Evolutionary conservation across 2,797 vertebrate genomes (phyloP).

Genomic region (Clarias pachynema): DNA sequence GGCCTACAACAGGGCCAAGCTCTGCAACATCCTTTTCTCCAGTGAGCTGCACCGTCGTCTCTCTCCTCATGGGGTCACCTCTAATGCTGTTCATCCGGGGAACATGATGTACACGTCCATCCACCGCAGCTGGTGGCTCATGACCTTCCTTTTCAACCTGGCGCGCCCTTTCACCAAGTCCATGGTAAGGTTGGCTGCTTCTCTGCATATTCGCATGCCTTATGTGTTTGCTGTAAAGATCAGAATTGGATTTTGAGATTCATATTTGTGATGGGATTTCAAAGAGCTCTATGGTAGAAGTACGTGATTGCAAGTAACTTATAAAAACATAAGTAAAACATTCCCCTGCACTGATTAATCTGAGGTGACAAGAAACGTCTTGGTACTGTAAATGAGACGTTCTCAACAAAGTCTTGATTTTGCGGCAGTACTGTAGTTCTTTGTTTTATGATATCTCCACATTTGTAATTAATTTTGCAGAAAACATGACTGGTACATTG

Average conservation of each 20-base stretch:
- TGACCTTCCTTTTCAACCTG: constrained; percentile 89
- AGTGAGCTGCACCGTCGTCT: constrained; percentile 90
- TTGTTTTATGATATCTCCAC: not conserved
- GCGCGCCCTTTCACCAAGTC: constrained; percentile 96
- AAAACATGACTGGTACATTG: not conserved
- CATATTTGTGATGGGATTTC: not conserved
- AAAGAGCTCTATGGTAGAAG: not conserved
- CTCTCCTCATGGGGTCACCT: constrained; percentile 83
- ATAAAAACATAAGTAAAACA: too few relatives aligned
- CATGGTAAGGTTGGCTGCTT: constrained; percentile 81
- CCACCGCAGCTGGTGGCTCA: constrained; percentile 92
- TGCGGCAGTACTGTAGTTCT: not conserved
- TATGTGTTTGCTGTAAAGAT: not conserved
- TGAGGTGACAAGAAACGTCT: not conserved
- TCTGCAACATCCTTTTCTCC: constrained; percentile 94
- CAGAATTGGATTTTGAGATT: too few relatives aligned
- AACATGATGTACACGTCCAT: constrained; percentile 95
- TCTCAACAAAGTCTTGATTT: not conserved
- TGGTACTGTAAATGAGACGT: not conserved
- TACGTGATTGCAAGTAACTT: not conserved
- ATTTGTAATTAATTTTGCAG: not conserved
- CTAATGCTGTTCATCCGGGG: constrained; percentile 91
- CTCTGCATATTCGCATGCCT: too few relatives aligned
- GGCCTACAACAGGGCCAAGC: constrained; percentile 97
- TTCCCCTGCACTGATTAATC: not conserved